Evolutionary conservation across 2,113 vertebrate genomes (phyloP), one percentile per base, ranked within the genome.

Genomic region (Anolis sagrei): DNA sequence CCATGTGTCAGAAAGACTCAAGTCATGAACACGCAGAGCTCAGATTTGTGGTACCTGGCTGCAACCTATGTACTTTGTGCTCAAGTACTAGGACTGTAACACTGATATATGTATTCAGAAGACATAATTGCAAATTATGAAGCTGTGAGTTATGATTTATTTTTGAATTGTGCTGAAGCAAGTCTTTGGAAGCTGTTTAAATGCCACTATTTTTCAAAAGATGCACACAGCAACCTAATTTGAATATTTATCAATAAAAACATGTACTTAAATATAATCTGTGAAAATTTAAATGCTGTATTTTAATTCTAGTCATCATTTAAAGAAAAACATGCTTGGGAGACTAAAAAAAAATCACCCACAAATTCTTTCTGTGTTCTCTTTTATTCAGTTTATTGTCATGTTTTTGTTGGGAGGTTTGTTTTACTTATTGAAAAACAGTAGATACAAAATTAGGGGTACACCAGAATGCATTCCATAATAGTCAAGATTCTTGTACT

Each of bases 91-190:
- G 62, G 62, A 84, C 4, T 54, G 54, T 27, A 58, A 48, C 68
- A 72, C 14, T 66, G 58, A 76, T 76, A 14, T 70, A 66, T 66
- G 19, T 49, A 83, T 75, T 83, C 27, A 62, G 27, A 84, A 51
- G 39, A 77, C 73, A 81, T 81, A 76, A 83, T 23, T 76, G 58
- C 29, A 68, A 76, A 76, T 76, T 76, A 76, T 76, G 19, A 76
- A 49, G 62, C 29, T 23, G 34, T 58, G n/a, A 72, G 5, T 58
- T 72, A 58, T 72, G 48, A 36, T 34, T 54, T 84, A 77, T 36
- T 84, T 64, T 69, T 77, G 74, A 36, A 21, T 13, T 49, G 21
- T 36, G 34, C 23, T 36, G 21, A 84, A 48, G 9, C 74, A 77
- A 34, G 44, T 76, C 75, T 68, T 76, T 13, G 7, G 11, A 68